A percentile compares a stretch with the other conserved stretches of the same genome.
Evolutionary conservation across 2,797 vertebrate species (phyloP).

Genomic region (Lerista edwardsae): DNA sequence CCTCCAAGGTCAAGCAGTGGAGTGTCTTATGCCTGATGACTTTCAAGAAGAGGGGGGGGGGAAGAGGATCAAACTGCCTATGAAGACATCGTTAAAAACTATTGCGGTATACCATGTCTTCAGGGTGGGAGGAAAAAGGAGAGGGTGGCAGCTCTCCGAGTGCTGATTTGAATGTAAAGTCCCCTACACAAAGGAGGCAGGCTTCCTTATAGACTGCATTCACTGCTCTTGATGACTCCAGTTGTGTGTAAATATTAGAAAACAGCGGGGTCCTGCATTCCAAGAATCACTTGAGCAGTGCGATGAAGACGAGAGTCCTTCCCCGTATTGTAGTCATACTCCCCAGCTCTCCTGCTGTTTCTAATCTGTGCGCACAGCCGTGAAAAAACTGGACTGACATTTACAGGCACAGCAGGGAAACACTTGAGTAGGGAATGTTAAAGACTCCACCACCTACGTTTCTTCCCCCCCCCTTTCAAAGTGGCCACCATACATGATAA

Average conservation of each 20-base stretch:
- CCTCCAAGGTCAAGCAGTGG: background rate
- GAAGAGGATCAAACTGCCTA: background rate
- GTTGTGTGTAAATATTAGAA: slow-evolving; percentile 99
- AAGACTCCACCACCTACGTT: slow-evolving; percentile 91
- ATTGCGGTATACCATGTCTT: slow-evolving; percentile 7
- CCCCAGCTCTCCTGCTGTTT: slow-evolving; percentile 92
- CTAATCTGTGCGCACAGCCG: slow-evolving; percentile 97
- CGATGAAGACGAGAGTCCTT: slow-evolving; percentile 92
- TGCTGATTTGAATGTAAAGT: slow-evolving; percentile 73
- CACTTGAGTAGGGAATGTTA: slow-evolving; percentile 94
- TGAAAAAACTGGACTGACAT: slow-evolving; percentile 99
- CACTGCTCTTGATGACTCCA: slow-evolving; percentile 86
- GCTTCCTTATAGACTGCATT: slow-evolving; percentile 79
- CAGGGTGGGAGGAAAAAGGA: slow-evolving; percentile 2
- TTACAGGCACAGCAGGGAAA: slow-evolving; percentile 96
- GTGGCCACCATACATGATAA: slow-evolving; percentile 88
- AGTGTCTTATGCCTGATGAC: slow-evolving; percentile 25
- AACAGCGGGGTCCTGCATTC: slow-evolving; percentile 92
- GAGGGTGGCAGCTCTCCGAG: slow-evolving; percentile 54
- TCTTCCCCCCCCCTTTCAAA: slow-evolving; percentile 73
- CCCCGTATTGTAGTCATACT: slow-evolving; percentile 93
- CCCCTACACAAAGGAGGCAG: slow-evolving; percentile 76
- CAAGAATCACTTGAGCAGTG: slow-evolving; percentile 90
- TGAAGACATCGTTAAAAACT: slow-evolving; percentile 15
- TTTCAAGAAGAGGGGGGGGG: slow-evolving; percentile 10